These are phyloP conservation scores for Elmis aenea DNA, from an alignment of 2,888 invertebrate species.

Conservation along the genomic window DNA sequence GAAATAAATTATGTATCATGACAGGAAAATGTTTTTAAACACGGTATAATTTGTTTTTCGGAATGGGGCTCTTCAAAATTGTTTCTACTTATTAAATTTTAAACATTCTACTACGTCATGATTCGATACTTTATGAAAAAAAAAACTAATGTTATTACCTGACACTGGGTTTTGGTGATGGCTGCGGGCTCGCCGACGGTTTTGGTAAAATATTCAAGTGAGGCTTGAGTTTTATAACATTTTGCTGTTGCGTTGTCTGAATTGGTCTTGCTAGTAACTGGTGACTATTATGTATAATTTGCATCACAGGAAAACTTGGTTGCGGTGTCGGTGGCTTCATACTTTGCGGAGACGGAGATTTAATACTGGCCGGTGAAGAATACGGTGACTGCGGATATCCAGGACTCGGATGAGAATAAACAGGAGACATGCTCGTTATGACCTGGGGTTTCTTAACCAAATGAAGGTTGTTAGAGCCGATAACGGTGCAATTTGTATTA, in stretches of 20 bases:
- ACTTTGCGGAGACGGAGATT: constrained; percentile 41
- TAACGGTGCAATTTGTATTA: constrained; percentile 46
- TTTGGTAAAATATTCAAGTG: constrained; percentile 47
- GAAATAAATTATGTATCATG: too few relatives aligned
- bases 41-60: too few relatives aligned
- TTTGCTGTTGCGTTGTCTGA: constrained; percentile 36
- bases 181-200: constrained; percentile 44
- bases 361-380: constrained; percentile 43
- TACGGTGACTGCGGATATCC: constrained; percentile 43
- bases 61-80: too few relatives aligned
- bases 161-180: constrained; percentile 44
- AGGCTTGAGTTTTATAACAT: constrained; percentile 46
- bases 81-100: too few relatives aligned
- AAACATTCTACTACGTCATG: too few relatives aligned
- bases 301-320: constrained; percentile 43
- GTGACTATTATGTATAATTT: constrained; percentile 43
- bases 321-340: constrained; percentile 45
- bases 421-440: constrained; percentile 41
- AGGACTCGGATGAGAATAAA: constrained; percentile 37
- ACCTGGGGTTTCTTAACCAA: constrained; percentile 45
- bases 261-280: constrained; percentile 39
- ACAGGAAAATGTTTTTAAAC: too few relatives aligned
- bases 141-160: constrained; percentile 30
- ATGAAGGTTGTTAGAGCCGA: constrained; percentile 46
- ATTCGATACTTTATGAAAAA: too few relatives aligned